phyloP scores from a whole-genome alignment of 2,113 vertebrate species.

The Amazona guildingii region DNA sequence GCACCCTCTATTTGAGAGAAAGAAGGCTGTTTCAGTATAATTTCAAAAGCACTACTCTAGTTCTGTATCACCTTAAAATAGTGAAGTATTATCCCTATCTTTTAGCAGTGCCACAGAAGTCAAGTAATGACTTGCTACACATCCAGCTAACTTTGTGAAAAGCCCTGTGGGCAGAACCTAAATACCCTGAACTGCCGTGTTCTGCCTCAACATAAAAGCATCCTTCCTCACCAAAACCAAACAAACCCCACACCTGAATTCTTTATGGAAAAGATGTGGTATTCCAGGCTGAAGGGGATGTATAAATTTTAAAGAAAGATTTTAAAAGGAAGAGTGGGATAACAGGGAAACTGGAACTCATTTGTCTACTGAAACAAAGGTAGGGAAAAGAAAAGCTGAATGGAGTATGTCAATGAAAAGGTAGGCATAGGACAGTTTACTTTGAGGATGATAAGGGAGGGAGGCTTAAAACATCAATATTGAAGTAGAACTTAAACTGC shows the following conservation, averaged over 20 bases:
- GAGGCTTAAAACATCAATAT: not conserved
- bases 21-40: not conserved
- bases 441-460: not conserved
- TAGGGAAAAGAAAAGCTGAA: not conserved
- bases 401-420: not conserved
- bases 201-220: conserved; percentile 19
- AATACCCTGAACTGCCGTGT: conserved; percentile 13
- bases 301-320: not conserved
- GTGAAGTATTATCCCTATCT: not conserved
- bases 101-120: not conserved
- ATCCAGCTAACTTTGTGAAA: not conserved
- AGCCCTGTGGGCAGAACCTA: conserved; percentile 21
- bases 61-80: not conserved
- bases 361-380: not conserved
- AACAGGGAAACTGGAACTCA: not conserved
- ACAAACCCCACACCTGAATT: conserved; percentile 22
- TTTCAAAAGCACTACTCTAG: not conserved
- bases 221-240: conserved; percentile 44
- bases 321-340: not conserved
- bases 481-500: not conserved
- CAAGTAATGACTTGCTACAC: conserved; percentile 18
- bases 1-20: not conserved
- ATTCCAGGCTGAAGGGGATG: not conserved
- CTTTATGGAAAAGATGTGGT: not conserved
- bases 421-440: not conserved